Base-by-base conservation (phyloP, 2,113 vertebrate species). In the Glaucidium brasilianum region DNA sequence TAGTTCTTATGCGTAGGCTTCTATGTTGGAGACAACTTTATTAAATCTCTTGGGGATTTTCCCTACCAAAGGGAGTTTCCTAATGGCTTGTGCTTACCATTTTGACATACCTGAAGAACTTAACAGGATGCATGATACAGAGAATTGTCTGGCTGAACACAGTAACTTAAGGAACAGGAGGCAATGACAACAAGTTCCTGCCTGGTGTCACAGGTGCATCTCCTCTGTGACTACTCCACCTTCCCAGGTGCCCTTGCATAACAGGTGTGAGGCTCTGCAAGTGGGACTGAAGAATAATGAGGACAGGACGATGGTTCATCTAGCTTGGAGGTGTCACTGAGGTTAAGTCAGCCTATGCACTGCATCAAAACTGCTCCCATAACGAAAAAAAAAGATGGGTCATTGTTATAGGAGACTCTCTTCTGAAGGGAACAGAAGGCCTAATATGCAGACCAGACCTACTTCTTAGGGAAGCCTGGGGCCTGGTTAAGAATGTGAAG, bases 101-200 rank as follows among this genome's bases (percentile, higher is more conserved):
- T 68, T 52, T 80, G 49, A 18, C 2, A 1, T 29, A 56, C 17
- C 12, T 67, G 32, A 83, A 59, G 19, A 85, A 58, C 12, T 58
- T 63, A 7, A 7, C 1, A 87, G 21, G 30, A 21, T 3, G 1
- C 2, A 6, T 11, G 12, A 10, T 71, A 2, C 4, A 5, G 30
- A 49, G 37, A 59, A 35, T 23, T 15, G 8, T 10, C 29, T 10
- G 3, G 22, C 52, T 80, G 58, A 87, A 49, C 68, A 21, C 34
- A 62, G 37, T 43, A 52, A 23, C 30, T 35, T 37, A n/a, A 76
- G 26, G 30, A 7, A 19, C 11, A 25, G 26, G 12, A 7, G 4
- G 1, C 13, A 1, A 2, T 43, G n/a, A 30, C 6, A 34, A 43
- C 30, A 43, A n/a, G 47, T 37, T 84, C 30, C 67, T 87, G 58